These are phyloP conservation scores for Hylia prasina DNA, from an alignment of 2,113 vertebrate species.

Conservation along the genomic window DNA sequence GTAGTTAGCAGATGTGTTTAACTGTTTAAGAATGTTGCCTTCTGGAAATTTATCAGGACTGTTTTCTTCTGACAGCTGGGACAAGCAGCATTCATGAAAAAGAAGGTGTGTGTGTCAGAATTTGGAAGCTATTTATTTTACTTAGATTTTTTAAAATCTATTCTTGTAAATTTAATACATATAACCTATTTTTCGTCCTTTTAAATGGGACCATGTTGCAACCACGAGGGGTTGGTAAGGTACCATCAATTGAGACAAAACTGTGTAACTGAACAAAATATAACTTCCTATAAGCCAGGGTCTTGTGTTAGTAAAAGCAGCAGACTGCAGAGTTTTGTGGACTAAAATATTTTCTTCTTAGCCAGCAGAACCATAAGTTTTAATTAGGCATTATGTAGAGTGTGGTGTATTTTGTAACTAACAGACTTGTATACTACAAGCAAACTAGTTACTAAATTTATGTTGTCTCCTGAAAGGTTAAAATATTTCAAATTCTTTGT, in stretches of 20 bases:
- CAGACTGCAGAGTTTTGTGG: background rate
- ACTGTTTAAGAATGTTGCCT: background rate
- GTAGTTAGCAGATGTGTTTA: background rate
- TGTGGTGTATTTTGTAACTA: background rate
- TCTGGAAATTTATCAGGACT: background rate
- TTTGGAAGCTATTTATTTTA: background rate
- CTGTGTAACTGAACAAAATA: background rate
- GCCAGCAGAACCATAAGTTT: background rate
- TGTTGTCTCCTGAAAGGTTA: background rate
- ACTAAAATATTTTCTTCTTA: background rate
- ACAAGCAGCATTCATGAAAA: background rate
- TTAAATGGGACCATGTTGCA: background rate
- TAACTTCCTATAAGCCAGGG: background rate
- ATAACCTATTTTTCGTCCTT: background rate
- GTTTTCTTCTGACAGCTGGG: background rate
- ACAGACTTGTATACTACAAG: background rate
- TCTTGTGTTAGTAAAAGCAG: background rate
- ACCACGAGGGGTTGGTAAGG: background rate
- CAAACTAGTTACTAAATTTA: background rate
- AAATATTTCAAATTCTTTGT: background rate
- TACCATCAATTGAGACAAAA: background rate
- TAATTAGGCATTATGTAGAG: background rate
- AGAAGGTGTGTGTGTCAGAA: background rate
- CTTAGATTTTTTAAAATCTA: too few species aligned
- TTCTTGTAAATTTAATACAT: background rate